Evolutionary conservation across 2,888 invertebrate species (phyloP), one percentile per base, ranked within the genome.

Genomic region (Lymantria monacha): DNA sequence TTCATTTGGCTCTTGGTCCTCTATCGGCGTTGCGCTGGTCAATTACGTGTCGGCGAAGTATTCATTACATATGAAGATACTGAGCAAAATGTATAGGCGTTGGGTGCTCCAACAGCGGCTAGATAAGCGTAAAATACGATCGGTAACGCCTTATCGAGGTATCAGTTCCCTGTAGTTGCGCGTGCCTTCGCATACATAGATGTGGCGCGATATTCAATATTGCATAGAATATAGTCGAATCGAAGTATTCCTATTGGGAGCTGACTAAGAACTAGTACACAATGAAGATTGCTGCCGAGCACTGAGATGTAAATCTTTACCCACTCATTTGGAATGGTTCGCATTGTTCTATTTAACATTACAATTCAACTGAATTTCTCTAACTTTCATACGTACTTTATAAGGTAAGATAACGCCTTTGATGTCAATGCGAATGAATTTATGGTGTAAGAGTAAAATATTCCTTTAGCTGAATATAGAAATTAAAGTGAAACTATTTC

Each of bases 51-150:
- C 70, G 67, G 72, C 76, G 66, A 77, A 74, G 79, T 82, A 84
- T 84, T 85, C 81, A 87, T 86, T 87, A 86, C 80, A 82, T 63
- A 65, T 74, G 59, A 70, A 71, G 76, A 78, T 74, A 72, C 69
- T 71, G 70, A 61, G 66, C 57, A 65, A 78, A 86, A 81, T 81
- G 76, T 76, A 80, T 72, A 77, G 77, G 71, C 72, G 74, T 76
- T 74, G 68, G 76, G 74, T 66, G 75, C 73, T 75, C 71, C 74
- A 74, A 74, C 54, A 67, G 72, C 68, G 74, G 59, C 69, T 59
- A 72, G 80, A 81, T 82, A 81, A 83, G 79, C 80, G 78, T 79
- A 79, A 88, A 79, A 71, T 84, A 86, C 81, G 84, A 83, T 81
- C 78, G 70, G 68, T 57, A 54, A 70, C 63, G 58, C 75, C 79